A percentile compares a stretch with the other conserved stretches of the same genome.
These are phyloP conservation scores for Pseudomyrmex flavicornis DNA, from an alignment of 1,140 invertebrate genomes.

Conservation along the genomic window DNA sequence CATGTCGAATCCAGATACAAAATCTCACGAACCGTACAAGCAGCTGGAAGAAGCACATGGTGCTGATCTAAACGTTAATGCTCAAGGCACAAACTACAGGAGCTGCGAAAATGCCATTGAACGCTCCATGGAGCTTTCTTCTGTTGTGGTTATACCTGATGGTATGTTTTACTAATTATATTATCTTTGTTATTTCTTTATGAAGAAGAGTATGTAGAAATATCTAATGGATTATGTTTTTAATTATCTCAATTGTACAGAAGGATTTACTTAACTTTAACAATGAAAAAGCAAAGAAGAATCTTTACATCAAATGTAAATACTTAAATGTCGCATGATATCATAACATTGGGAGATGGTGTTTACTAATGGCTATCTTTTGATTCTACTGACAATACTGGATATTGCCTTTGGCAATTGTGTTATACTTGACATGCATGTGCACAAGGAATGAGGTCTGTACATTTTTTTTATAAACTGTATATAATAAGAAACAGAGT, in stretches of 20 bases:
- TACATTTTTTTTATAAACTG: conserved; percentile 8
- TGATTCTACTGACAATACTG: conserved; percentile 5
- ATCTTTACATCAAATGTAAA: conserved; percentile 41
- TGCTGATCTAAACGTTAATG: conserved; percentile 76
- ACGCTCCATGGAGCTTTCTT: conserved; percentile 91
- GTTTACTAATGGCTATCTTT: conserved; percentile 54
- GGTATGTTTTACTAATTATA: conserved; percentile 84
- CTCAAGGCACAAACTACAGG: conserved; percentile 62
- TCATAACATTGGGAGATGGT: conserved; percentile 27
- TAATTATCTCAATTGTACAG: conserved; percentile 60
- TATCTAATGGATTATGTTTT: conserved; percentile 55
- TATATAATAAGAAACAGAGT: neutral
- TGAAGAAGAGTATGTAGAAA: neutral
- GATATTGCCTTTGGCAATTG: conserved; percentile 36
- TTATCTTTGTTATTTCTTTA: neutral
- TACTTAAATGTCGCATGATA: conserved; percentile 63
- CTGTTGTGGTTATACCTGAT: conserved; percentile 92
- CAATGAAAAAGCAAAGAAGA: conserved; percentile 26
- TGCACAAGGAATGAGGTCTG: conserved; percentile 9
- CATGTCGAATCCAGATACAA: conserved; percentile 76
- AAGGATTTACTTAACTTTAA: conserved; percentile 60
- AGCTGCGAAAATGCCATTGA: conserved; percentile 79
- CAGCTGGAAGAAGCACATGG: conserved; percentile 79
- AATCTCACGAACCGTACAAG: conserved; percentile 78
- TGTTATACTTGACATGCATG: conserved; percentile 31